Evolutionary conservation across 2,113 vertebrate species (phyloP).

Genomic region (Geococcyx californianus): DNA sequence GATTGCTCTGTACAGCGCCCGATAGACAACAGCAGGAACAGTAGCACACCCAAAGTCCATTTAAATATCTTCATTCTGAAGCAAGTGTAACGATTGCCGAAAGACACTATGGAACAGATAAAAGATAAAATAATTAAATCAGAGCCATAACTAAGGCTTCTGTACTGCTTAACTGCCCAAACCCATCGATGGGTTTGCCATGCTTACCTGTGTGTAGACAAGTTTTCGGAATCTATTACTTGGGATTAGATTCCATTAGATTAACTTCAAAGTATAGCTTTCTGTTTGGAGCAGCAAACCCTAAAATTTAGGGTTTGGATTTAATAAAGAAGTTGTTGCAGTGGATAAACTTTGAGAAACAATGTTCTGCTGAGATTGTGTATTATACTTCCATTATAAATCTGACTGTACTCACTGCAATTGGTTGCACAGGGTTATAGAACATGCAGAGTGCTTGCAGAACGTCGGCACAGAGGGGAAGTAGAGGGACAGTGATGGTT

Average conservation of each 20-base stretch:
- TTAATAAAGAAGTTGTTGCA: background rate
- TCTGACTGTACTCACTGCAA: background rate
- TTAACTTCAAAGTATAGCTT: background rate
- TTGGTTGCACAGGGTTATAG: background rate
- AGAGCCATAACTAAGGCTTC: background rate
- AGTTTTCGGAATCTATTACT: background rate
- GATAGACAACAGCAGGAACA: conserved; percentile 77
- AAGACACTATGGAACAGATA: conserved; percentile 6
- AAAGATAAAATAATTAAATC: conserved; percentile 2
- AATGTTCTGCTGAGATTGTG: background rate
- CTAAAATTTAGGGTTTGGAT: background rate
- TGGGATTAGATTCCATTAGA: background rate
- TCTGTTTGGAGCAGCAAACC: background rate
- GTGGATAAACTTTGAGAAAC: background rate
- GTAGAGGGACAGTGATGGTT: no score
- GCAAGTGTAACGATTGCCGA: background rate
- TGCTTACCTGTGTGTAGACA: rapidly evolving
- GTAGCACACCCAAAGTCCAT: conserved; percentile 82
- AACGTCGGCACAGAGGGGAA: background rate
- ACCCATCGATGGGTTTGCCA: background rate
- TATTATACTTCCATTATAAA: background rate
- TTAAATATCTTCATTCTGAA: conserved; percentile 80
- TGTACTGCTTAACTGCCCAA: background rate
- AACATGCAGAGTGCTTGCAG: background rate
- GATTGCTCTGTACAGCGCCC: conserved; percentile 69